phyloP scores from a whole-genome alignment of 2,888 invertebrate species.

The Oscheius sp. region DNA sequence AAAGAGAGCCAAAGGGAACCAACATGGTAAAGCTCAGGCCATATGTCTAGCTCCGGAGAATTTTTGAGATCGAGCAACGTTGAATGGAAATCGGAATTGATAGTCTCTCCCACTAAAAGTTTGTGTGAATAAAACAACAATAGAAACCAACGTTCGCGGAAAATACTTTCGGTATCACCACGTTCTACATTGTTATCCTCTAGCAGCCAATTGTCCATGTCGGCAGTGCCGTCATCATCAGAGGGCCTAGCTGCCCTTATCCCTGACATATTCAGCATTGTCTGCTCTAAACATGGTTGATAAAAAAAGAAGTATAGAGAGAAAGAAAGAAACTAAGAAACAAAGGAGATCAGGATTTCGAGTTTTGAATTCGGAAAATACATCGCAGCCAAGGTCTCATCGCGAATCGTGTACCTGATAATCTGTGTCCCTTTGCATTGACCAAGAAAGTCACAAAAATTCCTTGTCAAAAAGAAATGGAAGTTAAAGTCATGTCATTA shows the following conservation, averaged over 20 bases:
- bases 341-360: too few species aligned
- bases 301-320: too few species aligned
- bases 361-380: too few species aligned
- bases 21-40: slow-evolving; percentile 17
- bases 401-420: too few species aligned
- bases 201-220: not conserved
- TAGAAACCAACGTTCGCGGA: slow-evolving; percentile 23
- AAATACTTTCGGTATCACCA: slow-evolving; percentile 27
- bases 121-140: not conserved
- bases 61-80: slow-evolving; percentile 9
- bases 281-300: too few species aligned
- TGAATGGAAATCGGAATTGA: slow-evolving; percentile 18
- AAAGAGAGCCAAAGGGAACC: not conserved
- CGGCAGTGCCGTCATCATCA: not conserved
- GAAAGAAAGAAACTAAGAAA: too few species aligned
- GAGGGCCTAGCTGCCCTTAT: not conserved
- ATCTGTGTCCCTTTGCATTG: too few species aligned
- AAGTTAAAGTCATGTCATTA: too few species aligned
- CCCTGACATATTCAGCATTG: too few species aligned
- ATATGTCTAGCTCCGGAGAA: slow-evolving; percentile 9
- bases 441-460: too few species aligned
- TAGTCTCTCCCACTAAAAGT: slow-evolving; percentile 15
- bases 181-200: slow-evolving; percentile 23
- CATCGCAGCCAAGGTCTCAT: too few species aligned
- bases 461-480: too few species aligned